Evolutionary conservation across 2,797 vertebrate species (phyloP).

Genomic region (Mionectes olivaceus): DNA sequence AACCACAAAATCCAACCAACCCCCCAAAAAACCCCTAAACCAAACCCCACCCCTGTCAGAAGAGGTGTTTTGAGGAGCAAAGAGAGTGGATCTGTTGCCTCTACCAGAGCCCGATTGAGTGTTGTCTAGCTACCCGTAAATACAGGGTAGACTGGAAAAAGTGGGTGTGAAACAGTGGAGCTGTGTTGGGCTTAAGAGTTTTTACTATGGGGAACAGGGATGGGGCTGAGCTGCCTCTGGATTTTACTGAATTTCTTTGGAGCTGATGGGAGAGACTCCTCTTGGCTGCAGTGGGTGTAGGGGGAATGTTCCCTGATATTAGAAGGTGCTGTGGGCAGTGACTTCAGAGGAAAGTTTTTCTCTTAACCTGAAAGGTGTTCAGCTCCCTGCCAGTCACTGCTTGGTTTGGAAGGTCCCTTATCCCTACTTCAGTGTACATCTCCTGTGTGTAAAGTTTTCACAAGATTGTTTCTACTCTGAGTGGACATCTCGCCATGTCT

Average conservation of each 20-base stretch:
- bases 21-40: neutral
- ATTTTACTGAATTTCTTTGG: neutral
- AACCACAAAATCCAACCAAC: neutral
- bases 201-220: rapidly evolving
- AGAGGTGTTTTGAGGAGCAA: neutral
- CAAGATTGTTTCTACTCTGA: neutral
- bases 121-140: neutral
- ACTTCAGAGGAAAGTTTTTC: neutral
- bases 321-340: neutral
- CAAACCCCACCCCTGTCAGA: neutral
- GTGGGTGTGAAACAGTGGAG: rapidly evolving
- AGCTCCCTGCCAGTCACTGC: neutral
- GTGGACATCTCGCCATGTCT: neutral
- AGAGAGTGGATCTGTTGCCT: neutral
- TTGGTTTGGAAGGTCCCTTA: neutral
- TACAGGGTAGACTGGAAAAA: neutral
- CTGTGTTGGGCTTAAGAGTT: neutral
- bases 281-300: neutral
- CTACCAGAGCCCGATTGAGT: neutral
- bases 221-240: neutral
- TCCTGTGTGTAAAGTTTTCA: neutral
- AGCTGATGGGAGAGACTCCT: neutral
- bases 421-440: neutral
- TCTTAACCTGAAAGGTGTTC: neutral
- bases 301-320: rapidly evolving